Evolutionary conservation across 2,113 vertebrate species (phyloP), one percentile per base, ranked within the genome.

Genomic region (Sigmodon hispidus): DNA sequence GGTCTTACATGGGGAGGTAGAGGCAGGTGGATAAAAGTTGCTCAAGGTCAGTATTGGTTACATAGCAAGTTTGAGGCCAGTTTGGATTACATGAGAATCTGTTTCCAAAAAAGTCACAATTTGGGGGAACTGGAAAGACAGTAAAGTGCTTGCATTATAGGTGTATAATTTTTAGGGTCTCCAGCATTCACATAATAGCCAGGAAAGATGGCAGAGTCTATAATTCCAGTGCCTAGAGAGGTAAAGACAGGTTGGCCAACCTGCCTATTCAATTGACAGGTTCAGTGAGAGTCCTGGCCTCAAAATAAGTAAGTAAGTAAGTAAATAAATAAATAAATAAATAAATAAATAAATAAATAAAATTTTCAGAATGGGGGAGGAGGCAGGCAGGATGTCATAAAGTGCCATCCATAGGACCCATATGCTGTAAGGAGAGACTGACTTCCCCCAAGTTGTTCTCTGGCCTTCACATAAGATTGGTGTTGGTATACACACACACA

Each of bases 351-450:
- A 50, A 45, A 72, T 11, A 43, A 76, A 45, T 48, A 76, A 36
- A 21, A 21, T 1, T 57, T n/a, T n/a, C n/a, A n/a, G n/a, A n/a
- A n/a, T n/a, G 57, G 19, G 19, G 5, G 10, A 8, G 1, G 55
- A 12, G 36, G n/a, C 24, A 43, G 79, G 52, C 3, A 2, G 36
- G 55, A 4, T 59, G 55, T 40, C 36, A n/a, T 59, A 83, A 83
- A 83, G 55, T 22, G 11, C n/a, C 40, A 31, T 63, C 16, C 11
- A 17, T 31, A 63, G 57, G n/a, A 31, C 15, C 79, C n/a, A 59
- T 24, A 1, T 81, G 36, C n/a, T 40, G 1, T 36, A 57, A 22
- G 52, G 52, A 57, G 52, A 59, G 36, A 8, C 12, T 73, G 72
- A 40, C n/a, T 63, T 83, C 36, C 36, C 36, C 52, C 57, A 84